phyloP scores from a whole-genome alignment of 1,140 invertebrate genomes.

The Papilio helenus region DNA sequence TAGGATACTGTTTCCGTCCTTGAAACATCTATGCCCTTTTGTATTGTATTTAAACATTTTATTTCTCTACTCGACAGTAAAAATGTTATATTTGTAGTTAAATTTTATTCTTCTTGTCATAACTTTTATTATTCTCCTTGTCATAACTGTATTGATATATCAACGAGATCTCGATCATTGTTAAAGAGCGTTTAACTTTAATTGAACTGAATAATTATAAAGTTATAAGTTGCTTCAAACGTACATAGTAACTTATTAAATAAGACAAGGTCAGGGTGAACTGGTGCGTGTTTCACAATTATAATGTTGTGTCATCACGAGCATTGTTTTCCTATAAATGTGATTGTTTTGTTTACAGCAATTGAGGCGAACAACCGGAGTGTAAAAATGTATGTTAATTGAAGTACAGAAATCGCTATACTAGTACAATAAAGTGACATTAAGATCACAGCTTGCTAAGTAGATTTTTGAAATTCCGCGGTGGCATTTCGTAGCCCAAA shows the following conservation, averaged over 20 bases:
- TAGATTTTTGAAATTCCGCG: background rate
- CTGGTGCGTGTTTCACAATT: background rate
- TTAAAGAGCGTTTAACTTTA: background rate
- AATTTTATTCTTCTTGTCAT: too few species aligned
- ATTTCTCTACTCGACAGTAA: background rate
- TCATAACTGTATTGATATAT: too few species aligned
- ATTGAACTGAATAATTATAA: background rate
- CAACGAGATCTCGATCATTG: background rate
- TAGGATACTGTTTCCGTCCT: background rate
- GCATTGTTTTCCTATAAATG: conserved; percentile 14
- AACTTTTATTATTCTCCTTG: too few species aligned
- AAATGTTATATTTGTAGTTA: background rate
- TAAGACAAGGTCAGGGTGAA: background rate
- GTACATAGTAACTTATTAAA: background rate
- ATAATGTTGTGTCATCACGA: background rate
- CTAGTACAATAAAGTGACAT: background rate
- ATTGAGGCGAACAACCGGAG: background rate
- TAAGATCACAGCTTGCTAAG: background rate
- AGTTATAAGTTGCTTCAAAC: background rate
- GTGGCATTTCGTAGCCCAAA: background rate
- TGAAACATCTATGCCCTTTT: background rate
- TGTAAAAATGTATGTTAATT: background rate
- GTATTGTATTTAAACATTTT: too few species aligned
- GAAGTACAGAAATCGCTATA: background rate
- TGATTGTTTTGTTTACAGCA: background rate